phyloP scores from a whole-genome alignment of 2,888 invertebrate species.

The Campopleginae sp. region DNA sequence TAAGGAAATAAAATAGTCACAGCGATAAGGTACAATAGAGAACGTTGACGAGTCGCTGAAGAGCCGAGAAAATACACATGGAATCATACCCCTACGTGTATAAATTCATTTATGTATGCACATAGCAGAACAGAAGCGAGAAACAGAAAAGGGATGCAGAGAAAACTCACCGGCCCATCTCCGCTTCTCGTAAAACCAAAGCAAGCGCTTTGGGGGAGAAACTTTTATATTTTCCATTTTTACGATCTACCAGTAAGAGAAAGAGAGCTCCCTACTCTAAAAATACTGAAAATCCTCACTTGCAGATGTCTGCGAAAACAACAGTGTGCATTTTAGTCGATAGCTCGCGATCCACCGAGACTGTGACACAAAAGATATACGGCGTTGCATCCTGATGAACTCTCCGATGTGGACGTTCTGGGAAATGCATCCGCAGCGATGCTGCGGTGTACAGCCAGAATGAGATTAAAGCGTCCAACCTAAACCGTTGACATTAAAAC shows the following conservation, averaged over 20 bases:
- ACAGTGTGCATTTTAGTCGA: slow-evolving; percentile 47
- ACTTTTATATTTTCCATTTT: slow-evolving; percentile 80
- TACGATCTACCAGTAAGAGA: slow-evolving; percentile 71
- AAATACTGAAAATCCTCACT: background rate
- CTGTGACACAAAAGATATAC: slow-evolving; percentile 5
- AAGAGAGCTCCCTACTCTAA: background rate
- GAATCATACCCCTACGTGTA: background rate
- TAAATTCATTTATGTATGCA: slow-evolving; percentile 47
- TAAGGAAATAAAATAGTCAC: slow-evolving; percentile 67
- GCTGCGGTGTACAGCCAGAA: slow-evolving; percentile 34
- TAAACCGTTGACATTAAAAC: background rate
- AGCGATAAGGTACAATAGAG: slow-evolving; percentile 64
- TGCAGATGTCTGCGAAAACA: slow-evolving; percentile 46
- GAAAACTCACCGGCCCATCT: slow-evolving; percentile 70
- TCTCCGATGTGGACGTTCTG: slow-evolving; percentile 29
- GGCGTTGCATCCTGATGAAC: slow-evolving; percentile 43
- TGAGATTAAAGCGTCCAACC: background rate
- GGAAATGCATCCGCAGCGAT: slow-evolving; percentile 54
- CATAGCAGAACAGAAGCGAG: slow-evolving; percentile 58
- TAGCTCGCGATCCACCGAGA: slow-evolving; percentile 48
- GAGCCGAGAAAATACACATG: slow-evolving; percentile 13
- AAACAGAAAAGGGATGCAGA: slow-evolving; percentile 62
- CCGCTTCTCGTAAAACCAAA: slow-evolving; percentile 75
- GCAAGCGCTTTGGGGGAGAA: slow-evolving; percentile 78
- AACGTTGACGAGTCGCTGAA: slow-evolving; percentile 26